phyloP scores from a whole-genome alignment of 2,888 invertebrate species.

The Stenotaenia linearis region DNA sequence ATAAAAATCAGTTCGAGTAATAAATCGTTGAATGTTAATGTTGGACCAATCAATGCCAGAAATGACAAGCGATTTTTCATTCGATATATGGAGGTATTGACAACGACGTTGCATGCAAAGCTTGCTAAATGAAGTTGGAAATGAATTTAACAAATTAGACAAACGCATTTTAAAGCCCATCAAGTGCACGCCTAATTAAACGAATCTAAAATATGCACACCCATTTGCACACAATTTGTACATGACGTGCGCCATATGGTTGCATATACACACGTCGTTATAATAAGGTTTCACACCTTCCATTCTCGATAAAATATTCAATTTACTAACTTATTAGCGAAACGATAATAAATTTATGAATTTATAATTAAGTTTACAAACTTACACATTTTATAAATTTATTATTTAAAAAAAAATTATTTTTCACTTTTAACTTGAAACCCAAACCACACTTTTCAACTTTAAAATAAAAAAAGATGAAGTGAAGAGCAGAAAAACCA shows the following conservation, averaged over 20 bases:
- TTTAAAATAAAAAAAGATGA: background rate
- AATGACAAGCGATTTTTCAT: background rate
- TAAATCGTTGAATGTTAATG: background rate
- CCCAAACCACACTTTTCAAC: background rate
- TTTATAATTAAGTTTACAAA: background rate
- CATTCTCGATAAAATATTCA: conserved; percentile 19
- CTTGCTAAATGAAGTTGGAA: conserved; percentile 22
- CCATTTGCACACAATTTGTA: conserved; percentile 26
- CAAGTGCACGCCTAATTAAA: conserved; percentile 19
- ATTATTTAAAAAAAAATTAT: no score
- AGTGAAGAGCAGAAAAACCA: no score
- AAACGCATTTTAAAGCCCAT: conserved; percentile 23
- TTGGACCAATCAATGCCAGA: background rate
- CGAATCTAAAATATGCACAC: conserved; percentile 26
- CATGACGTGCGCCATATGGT: conserved; percentile 24
- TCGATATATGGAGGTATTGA: background rate
- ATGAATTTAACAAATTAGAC: conserved; percentile 26
- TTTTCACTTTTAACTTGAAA: no score
- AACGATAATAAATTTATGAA: background rate
- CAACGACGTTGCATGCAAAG: conserved; percentile 19
- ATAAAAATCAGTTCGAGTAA: no score
- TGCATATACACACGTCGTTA: background rate
- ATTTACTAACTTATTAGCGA: conserved; percentile 6
- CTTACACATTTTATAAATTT: no score
- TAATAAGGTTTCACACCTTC: background rate